Conservation (phyloP, 2,888 invertebrate genomes). For the Phortica okadai region DNA sequence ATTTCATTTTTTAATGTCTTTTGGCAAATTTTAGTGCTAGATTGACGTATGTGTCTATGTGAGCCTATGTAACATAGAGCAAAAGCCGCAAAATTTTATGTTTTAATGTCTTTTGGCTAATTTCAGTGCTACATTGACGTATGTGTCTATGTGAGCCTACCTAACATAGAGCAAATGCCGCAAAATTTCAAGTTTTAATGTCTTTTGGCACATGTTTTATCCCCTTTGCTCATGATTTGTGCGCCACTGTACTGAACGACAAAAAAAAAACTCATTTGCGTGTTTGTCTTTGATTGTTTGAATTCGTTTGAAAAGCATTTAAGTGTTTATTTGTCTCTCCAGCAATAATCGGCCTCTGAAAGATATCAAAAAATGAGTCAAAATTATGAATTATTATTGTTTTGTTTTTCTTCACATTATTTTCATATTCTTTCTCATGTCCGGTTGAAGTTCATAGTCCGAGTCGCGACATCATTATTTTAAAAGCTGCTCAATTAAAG, state of each 20-base stretch:
- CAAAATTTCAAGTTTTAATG: no score
- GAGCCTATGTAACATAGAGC: not conserved
- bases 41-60: not conserved
- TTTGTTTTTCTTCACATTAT: not conserved
- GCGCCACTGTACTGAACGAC: not conserved
- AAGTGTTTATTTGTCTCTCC: not conserved
- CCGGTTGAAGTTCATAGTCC: constrained; percentile 12
- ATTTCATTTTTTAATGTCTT: no score
- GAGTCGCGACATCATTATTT: constrained; percentile 21
- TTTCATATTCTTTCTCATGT: constrained; percentile 10
- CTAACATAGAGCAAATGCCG: no score
- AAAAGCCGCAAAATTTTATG: no score
- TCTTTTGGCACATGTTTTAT: no score
- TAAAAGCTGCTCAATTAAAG: constrained; percentile 25
- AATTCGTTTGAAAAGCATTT: not conserved
- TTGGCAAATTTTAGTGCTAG: no score
- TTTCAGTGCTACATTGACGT: no score
- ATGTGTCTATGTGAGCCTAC: no score
- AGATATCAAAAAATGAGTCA: not conserved
- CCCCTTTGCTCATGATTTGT: not conserved
- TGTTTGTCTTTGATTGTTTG: not conserved
- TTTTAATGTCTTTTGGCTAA: no score
- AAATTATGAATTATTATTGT: constrained; percentile 13
- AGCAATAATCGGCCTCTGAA: not conserved
- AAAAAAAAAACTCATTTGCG: constrained; percentile 17